Conservation (phyloP, 2,888 invertebrate species). For the Synanthedon tipuliformis region DNA sequence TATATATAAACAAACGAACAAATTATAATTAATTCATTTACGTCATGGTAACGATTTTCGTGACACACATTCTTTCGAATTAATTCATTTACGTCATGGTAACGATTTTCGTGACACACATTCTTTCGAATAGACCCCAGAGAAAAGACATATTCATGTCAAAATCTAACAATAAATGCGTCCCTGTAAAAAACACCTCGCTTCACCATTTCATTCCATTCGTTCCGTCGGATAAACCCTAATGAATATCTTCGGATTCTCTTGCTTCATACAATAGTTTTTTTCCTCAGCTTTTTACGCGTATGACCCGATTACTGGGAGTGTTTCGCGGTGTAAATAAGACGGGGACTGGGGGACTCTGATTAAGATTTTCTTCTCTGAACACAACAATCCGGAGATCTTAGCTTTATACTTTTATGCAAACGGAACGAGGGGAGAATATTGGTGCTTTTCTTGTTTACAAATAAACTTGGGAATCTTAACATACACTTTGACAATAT, state of each 20-base stretch:
- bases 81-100: too few relatives aligned
- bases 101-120: too few relatives aligned
- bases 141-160: too few relatives aligned
- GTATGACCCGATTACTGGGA: slow-evolving; percentile 19
- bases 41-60: too few relatives aligned
- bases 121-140: too few relatives aligned
- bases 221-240: slow-evolving; percentile 36
- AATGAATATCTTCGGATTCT: slow-evolving; percentile 40
- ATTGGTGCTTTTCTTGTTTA: too few relatives aligned
- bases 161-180: slow-evolving; percentile 10
- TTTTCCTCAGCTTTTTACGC: slow-evolving; percentile 16
- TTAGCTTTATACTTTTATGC: not conserved
- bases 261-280: slow-evolving; percentile 21
- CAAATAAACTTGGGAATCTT: too few relatives aligned
- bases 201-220: slow-evolving; percentile 36
- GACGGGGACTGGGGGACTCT: slow-evolving; percentile 7
- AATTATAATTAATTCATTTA: too few relatives aligned
- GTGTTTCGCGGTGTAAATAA: slow-evolving; percentile 18
- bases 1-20: too few relatives aligned
- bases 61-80: too few relatives aligned
- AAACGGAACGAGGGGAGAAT: too few relatives aligned
- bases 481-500: too few relatives aligned
- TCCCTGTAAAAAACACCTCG: slow-evolving; percentile 28
- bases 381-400: not conserved
- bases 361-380: slow-evolving; percentile 13